A percentile compares a stretch with the other conserved stretches of the same genome.
Evolutionary conservation across 2,888 invertebrate species (phyloP).

Genomic region (Leucozona laternaria): DNA sequence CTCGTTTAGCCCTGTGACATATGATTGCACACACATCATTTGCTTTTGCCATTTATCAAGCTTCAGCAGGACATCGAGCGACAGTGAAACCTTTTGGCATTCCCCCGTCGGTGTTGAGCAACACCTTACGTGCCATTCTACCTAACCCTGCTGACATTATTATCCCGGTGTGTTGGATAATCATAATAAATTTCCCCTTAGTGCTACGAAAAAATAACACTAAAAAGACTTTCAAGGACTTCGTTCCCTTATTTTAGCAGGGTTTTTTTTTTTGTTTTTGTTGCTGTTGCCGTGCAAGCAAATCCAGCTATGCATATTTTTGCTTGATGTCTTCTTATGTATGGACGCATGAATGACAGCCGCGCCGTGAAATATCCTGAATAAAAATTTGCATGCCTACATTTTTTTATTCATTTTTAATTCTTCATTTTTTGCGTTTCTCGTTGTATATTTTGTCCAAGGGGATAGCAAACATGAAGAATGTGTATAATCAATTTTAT

Average conservation of each 20-base stretch:
- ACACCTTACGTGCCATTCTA: constrained; percentile 60
- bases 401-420: constrained; percentile 4
- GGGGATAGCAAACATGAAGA: constrained; percentile 47
- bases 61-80: constrained; percentile 2
- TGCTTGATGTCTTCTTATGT: constrained; percentile 11
- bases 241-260: constrained; percentile 12
- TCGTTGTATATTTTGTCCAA: constrained; percentile 14
- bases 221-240: constrained; percentile 65
- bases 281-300: constrained; percentile 25
- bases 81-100: constrained; percentile 26
- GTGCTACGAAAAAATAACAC: constrained; percentile 26
- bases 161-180: constrained; percentile 42
- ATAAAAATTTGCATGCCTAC: constrained; percentile 48
- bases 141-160: constrained; percentile 48
- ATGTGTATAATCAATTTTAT: constrained; percentile 71
- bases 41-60: constrained; percentile 33
- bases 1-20: constrained; percentile 16
- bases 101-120: constrained; percentile 29
- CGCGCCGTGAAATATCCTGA: constrained; percentile 46
- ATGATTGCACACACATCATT: constrained; percentile 22
- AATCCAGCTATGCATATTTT: constrained; percentile 45
- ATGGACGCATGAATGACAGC: constrained; percentile 52
- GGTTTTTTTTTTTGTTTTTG: neutral
- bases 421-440: neutral
- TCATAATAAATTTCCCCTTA: constrained; percentile 52